Percentiles rank a stretch among this genome's conserved stretches.
Conservation (phyloP, 2,888 invertebrate species). For the Shargacucullia verbasci region DNA sequence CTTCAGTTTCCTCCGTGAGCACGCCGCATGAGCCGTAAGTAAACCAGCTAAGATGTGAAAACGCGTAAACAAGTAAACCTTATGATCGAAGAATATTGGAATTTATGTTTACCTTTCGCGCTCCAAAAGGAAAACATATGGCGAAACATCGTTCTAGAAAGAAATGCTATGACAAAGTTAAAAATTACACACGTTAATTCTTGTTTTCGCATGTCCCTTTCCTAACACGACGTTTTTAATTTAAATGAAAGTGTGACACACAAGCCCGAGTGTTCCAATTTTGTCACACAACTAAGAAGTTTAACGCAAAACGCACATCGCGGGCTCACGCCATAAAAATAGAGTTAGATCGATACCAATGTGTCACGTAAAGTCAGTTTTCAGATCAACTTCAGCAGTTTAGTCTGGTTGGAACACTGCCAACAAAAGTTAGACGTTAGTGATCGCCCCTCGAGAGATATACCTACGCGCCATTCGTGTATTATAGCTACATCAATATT, state of each 20-base stretch:
- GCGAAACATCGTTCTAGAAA: no score
- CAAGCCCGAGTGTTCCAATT: constrained; percentile 1
- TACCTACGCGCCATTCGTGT: constrained; percentile 23
- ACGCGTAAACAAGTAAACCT: constrained; percentile 6
- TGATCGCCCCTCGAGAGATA: constrained; percentile 7
- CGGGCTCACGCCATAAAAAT: constrained; percentile 35
- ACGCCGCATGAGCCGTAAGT: not conserved
- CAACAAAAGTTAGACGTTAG: constrained; percentile 20
- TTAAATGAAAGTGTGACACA: constrained; percentile 2
- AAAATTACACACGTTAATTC: not conserved
- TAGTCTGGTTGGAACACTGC: constrained; percentile 38
- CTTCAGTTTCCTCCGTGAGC: constrained; percentile 2
- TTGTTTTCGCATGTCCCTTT: not conserved
- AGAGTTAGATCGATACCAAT: constrained; percentile 46
- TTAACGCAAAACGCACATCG: not conserved
- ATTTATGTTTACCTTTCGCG: no score
- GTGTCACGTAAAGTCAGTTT: constrained; percentile 47
- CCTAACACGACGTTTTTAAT: not conserved
- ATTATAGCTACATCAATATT: constrained; percentile 38
- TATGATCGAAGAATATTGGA: no score
- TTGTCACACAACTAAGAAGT: constrained; percentile 3
- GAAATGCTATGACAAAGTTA: not conserved
- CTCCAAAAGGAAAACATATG: no score
- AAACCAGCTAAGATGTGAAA: constrained; percentile 8
- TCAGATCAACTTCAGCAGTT: constrained; percentile 42